Evolutionary conservation across 1,140 invertebrate genomes (phyloP), one percentile per base, ranked within the genome.

Genomic region (Eurosta solidaginis): DNA sequence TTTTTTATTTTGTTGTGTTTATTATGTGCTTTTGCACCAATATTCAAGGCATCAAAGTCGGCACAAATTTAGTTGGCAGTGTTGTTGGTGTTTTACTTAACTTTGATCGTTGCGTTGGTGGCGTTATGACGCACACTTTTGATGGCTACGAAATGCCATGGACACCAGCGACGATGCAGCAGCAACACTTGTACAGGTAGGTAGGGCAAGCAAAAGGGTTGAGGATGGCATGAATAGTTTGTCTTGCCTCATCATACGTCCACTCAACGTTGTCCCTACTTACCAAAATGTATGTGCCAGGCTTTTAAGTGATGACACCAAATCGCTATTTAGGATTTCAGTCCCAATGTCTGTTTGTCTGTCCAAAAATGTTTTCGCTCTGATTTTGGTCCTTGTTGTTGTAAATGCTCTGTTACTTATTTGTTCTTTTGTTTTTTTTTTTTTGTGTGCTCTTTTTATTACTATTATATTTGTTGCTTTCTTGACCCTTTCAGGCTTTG

Each of bases 261-360:
- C 27, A 14, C 29, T 59, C 22, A 29, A 6, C 59, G 59, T 40
- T 33, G 17, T 29, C 3, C 22, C 29, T n/a, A n/a, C n/a, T 7
- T 45, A 45, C 44, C 7, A 17, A 17, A 45, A 42, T 9, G 22
- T 47, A 17, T 27, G 22, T 7, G 63, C 22, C 40, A 87, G 85
- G 85, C 85, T 87, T 87, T 86, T 87, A 87, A 83, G 83, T 80
- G 85, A 85, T 83, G 84, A 87, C 85, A 87, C 84, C 85, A 84
- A 87, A 87, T 87, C 81, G 85, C 85, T 87, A 87, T 87, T 87
- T 87, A 85, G 85, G 49, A 54, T 76, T 76, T 27, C 74, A 29
- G 47, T 76, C 17, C 45, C 29, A 14, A 40, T 3, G 33, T 50
- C n/a, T 22, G 33, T 52, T 77, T 17, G n/a, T 36, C n/a, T n/a